These are phyloP conservation scores for Copsychus sechellarum DNA, from an alignment of 2,113 vertebrate genomes.

Conservation along the genomic window DNA sequence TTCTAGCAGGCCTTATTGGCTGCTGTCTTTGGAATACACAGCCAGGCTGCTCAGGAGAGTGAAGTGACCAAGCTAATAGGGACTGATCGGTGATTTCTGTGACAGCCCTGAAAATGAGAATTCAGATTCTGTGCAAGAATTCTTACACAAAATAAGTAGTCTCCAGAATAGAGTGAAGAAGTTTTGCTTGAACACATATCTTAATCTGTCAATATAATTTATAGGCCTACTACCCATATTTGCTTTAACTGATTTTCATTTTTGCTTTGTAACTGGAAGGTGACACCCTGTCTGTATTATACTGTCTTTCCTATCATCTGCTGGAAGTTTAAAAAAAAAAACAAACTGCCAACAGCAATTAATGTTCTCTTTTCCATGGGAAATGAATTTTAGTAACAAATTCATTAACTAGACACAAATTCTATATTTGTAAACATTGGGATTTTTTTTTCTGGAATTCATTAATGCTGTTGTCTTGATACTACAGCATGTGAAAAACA, in stretches of 20 bases:
- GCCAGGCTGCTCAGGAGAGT: accelerated
- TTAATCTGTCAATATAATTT: neutral
- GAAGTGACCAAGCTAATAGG: neutral
- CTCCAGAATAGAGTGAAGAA: neutral
- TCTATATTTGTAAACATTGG: neutral
- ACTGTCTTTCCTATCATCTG: neutral
- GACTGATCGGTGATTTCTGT: neutral
- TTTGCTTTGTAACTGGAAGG: neutral
- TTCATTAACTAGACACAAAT: conserved; percentile 17
- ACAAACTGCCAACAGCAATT: neutral
- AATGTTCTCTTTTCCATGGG: neutral
- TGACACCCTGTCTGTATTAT: neutral
- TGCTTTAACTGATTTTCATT: neutral
- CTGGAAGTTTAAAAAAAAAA: neutral
- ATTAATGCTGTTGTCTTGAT: conserved; percentile 26
- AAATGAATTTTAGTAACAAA: conserved; percentile 20
- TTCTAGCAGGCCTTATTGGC: neutral
- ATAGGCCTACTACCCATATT: neutral
- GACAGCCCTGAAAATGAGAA: neutral
- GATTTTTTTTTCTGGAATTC: neutral
- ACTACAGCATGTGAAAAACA: neutral
- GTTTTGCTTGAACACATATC: neutral
- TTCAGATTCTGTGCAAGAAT: neutral
- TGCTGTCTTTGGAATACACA: neutral
- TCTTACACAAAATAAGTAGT: neutral